phyloP scores from a whole-genome alignment of 30 jellyfish, hydroid and myxozoan genomes.

The Phacellophora camtschatica region DNA sequence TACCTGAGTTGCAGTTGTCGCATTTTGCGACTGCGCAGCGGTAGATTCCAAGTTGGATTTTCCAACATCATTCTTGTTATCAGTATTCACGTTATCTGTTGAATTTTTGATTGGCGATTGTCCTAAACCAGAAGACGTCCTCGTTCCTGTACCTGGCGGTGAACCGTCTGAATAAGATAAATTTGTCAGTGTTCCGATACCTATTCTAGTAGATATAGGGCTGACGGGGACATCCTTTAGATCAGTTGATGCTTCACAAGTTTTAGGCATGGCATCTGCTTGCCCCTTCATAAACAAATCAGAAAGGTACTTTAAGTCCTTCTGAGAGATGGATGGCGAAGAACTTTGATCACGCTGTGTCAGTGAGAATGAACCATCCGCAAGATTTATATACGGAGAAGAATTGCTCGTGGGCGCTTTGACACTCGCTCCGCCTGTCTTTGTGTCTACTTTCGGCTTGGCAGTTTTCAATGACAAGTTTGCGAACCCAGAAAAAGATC shows the following conservation, averaged over 20 bases:
- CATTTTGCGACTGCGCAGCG: not conserved
- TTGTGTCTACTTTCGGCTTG: not conserved
- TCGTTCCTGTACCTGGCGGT: slow-evolving; percentile 51
- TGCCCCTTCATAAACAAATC: slow-evolving; percentile 38
- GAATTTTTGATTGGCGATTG: slow-evolving; percentile 13
- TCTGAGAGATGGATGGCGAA: slow-evolving; percentile 40
- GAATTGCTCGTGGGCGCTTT: not conserved
- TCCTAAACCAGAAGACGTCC: slow-evolving; percentile 40
- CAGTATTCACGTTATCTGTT: not conserved
- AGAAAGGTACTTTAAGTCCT: slow-evolving; percentile 43
- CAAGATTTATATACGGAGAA: not conserved
- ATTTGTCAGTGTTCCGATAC: slow-evolving; percentile 71
- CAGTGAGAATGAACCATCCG: not conserved
- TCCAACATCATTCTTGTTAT: not conserved
- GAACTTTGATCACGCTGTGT: not conserved
- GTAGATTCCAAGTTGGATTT: not conserved
- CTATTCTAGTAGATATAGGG: slow-evolving; percentile 75
- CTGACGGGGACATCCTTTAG: slow-evolving; percentile 36
- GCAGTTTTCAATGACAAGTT: not conserved
- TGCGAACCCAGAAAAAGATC: not conserved
- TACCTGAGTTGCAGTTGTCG: not conserved
- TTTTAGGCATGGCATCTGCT: not conserved
- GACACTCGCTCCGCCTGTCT: not conserved
- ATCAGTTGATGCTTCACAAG: not conserved
- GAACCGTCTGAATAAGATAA: slow-evolving; percentile 54